Percentiles rank a stretch among this genome's conserved stretches.
Evolutionary conservation across 2,113 vertebrate species (phyloP).

Genomic region (Lota lota): DNA sequence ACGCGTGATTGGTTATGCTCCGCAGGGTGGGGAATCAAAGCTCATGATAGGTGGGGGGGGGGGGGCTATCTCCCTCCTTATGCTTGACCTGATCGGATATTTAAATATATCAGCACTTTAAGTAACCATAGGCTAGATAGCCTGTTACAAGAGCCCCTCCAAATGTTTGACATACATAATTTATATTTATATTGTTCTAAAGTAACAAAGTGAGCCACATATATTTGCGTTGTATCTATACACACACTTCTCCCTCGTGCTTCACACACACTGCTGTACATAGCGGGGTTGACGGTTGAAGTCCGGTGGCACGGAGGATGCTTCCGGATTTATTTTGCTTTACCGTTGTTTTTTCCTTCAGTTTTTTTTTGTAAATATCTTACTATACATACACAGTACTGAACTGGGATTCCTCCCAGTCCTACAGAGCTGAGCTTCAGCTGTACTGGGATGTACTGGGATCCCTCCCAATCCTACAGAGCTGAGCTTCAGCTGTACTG

Average conservation of each 20-base stretch:
- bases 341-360: background rate
- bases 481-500: conserved; percentile 24
- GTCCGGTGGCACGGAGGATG: background rate
- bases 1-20: conserved; percentile 25
- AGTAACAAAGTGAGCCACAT: conserved; percentile 50
- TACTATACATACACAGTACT: conserved; percentile 29
- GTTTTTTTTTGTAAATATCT: conserved; percentile 1
- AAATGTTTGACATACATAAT: conserved; percentile 49
- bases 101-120: conserved; percentile 71
- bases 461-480: conserved; percentile 51
- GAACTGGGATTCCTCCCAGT: conserved; percentile 41
- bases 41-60: background rate
- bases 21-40: conserved; percentile 56
- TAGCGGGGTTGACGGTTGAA: background rate
- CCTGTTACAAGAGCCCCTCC: conserved; percentile 42
- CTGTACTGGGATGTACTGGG: conserved; percentile 35
- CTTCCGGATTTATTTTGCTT: background rate
- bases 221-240: too few relatives aligned
- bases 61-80: conserved; percentile 18
- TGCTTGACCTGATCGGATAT: conserved; percentile 58
- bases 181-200: conserved; percentile 55
- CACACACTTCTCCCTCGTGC: too few relatives aligned
- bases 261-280: background rate
- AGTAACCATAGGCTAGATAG: conserved; percentile 50
- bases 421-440: conserved; percentile 48